Evolutionary conservation across 2,797 vertebrate species (phyloP).

Genomic region (Centropyge bicolor): DNA sequence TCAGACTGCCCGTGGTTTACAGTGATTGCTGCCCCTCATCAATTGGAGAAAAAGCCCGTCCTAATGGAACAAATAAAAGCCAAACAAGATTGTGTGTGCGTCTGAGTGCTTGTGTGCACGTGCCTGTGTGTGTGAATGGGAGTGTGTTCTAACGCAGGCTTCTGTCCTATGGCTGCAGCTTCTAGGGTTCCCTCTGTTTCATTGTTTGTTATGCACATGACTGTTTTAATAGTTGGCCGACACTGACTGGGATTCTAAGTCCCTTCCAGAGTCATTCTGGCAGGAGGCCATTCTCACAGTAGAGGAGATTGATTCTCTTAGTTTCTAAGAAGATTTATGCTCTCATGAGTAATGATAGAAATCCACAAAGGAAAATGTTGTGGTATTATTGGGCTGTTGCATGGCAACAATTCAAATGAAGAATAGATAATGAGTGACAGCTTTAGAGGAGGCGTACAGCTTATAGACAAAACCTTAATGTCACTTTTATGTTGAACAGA

Average conservation of each 20-base stretch:
- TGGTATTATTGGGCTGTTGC: constrained; percentile 61
- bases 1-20: constrained; percentile 83
- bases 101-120: constrained; percentile 41
- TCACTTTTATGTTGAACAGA: constrained; percentile 33
- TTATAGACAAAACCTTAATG: constrained; percentile 48
- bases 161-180: constrained; percentile 43
- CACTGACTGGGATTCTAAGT: constrained; percentile 44
- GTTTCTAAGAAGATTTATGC: constrained; percentile 56
- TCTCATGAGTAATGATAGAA: constrained; percentile 59
- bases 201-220: constrained; percentile 39
- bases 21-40: constrained; percentile 66
- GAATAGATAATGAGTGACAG: constrained; percentile 49
- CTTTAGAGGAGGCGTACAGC: constrained; percentile 38
- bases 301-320: constrained; percentile 49
- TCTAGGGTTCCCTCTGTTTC: constrained; percentile 51
- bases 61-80: constrained; percentile 71
- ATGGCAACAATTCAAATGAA: constrained; percentile 69
- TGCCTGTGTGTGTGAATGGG: constrained; percentile 13
- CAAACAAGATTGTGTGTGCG: constrained; percentile 49
- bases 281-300: constrained; percentile 50
- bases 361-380: constrained; percentile 55
- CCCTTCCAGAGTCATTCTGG: constrained; percentile 47
- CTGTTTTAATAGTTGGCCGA: constrained; percentile 57
- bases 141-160: constrained; percentile 28
- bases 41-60: constrained; percentile 60